Percentiles rank a stretch among this genome's conserved stretches.
phyloP scores from a whole-genome alignment of 92 coral and sea anemone genomes.

The Paragorgia papillata region DNA sequence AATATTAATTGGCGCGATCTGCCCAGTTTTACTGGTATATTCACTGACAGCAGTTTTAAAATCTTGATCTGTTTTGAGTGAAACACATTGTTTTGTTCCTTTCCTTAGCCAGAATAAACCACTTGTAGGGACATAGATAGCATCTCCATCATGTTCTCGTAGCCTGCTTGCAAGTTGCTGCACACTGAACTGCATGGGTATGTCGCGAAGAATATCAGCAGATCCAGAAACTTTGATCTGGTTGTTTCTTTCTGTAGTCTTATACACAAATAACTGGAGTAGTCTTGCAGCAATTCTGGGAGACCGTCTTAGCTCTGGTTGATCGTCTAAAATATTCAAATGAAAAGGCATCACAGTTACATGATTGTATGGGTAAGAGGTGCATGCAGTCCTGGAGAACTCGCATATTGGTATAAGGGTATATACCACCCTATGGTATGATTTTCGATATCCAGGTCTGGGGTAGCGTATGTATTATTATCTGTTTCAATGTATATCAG shows the following conservation, averaged over 20 bases:
- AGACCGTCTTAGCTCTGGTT: background rate
- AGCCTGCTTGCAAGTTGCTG: constrained; percentile 12
- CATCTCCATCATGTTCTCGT: constrained; percentile 11
- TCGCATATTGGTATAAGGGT: background rate
- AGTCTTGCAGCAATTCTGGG: constrained; percentile 10
- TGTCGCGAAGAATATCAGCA: constrained; percentile 23
- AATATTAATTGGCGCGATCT: constrained; percentile 25
- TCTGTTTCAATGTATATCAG: too few relatives aligned
- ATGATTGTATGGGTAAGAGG: background rate
- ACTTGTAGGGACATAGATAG: constrained; percentile 50
- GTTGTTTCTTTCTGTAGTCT: constrained; percentile 11
- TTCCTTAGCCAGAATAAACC: constrained; percentile 62
- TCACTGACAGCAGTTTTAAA: constrained; percentile 44
- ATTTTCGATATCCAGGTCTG: too few relatives aligned
- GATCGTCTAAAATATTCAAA: constrained; percentile 3
- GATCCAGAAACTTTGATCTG: constrained; percentile 24
- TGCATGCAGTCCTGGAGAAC: too few relatives aligned
- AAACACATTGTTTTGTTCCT: constrained; percentile 55
- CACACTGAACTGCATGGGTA: constrained; percentile 1
- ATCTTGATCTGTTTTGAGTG: constrained; percentile 45
- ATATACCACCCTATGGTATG: too few relatives aligned
- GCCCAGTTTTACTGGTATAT: constrained; percentile 26
- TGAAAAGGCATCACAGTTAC: background rate
- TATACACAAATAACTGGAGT: constrained; percentile 10
- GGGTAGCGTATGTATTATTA: too few relatives aligned